Base-by-base conservation (phyloP, 2,797 vertebrate genomes). In the Periophthalmus magnuspinnatus region DNA sequence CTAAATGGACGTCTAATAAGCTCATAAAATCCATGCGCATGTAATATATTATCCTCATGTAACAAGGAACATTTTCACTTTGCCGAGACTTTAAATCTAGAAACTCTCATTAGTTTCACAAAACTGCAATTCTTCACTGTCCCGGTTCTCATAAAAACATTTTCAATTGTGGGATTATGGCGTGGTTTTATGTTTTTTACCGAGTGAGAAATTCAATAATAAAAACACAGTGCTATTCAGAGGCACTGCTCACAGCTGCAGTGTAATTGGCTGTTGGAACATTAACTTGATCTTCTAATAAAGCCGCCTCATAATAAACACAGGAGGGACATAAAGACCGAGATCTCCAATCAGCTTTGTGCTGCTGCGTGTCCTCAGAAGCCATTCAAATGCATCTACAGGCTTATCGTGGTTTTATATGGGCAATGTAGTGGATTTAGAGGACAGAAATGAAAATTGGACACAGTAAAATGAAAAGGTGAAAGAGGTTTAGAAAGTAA, bases 91-190 rank as follows among this genome's bases (percentile, higher is more conserved):
- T 36, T 79, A 72, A 55, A 70, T 70, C 70, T 48, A 14, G 60
- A 80, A 63, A 58, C 64, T 64, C 68, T 64, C 60, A 33, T 81
- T 69, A 83, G 84, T 75, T 76, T 72, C 50, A 81, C 68, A 68
- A 45, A 76, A 77, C 63, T 56, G 61, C 71, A 65, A 19, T 76
- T 76, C 75, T 72, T 73, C 70, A 67, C 71, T 86, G 85, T 68
- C 85, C 80, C 82, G 69, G 64, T 84, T 89, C 77, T 79, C 47
- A 62, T 78, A 81, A 83, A 74, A 85, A 76, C 75, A 84, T 84
- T 73, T 60, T 74, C 78, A 69, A 65, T 71, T 80, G 72, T 55
- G 80, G 63, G 71, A 81, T 86, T 77, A 84, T 38, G 74, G 55
- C 62, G 14, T 66, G 33, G 63, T 69, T 81, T 62, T 33, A 48